Evolutionary conservation across 2,113 vertebrate genomes (phyloP), one percentile per base, ranked within the genome.

Genomic region (Haemorhous mexicanus): DNA sequence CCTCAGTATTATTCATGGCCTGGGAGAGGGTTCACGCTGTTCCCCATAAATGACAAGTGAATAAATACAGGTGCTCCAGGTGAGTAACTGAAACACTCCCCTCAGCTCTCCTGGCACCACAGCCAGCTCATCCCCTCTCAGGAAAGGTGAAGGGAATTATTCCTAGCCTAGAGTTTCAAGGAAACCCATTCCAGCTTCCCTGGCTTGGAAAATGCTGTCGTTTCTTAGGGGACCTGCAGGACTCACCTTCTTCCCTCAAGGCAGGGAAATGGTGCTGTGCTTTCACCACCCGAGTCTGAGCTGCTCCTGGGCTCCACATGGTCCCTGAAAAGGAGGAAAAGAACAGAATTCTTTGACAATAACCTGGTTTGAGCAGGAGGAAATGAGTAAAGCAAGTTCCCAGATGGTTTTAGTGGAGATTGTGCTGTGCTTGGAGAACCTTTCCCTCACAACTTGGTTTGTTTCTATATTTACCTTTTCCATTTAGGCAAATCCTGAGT

Each of bases 1-100:
- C 73, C 87, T 95, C 82, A 96, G 58, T 91, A 75, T 93, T 63
- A 86, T 84, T 87, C 81, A 86, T 41, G 73, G 87, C 70, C 41
- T 53, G 74, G 77, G 28, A 26, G 68, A 53, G 75, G 35, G 24
- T 37, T 88, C 67, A 55, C 26, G 8, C 67, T 85, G 64, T 39
- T 64, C 20, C 89, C 66, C 69, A 43, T 75, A 85, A 87, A 89
- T 67, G 89, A 58, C 67, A 82, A 72, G 47, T 64, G 62, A 92
- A 92, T 69, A 92, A 95, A 86, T 22, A 75, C 58, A 59, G 50
- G 22, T 56, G 35, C 49, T 33, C 6, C 33, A 43, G 32, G 62
- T 84, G 94, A 91, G 32, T 41, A 52, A 90, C 39, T 67, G 78
- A 49, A 85, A 66, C 11, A 44, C 8, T 64, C 49, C 41, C 39